These are phyloP conservation scores for Petrocephalus zakoni DNA, from an alignment of 2,113 vertebrate genomes.

Conservation along the genomic window DNA sequence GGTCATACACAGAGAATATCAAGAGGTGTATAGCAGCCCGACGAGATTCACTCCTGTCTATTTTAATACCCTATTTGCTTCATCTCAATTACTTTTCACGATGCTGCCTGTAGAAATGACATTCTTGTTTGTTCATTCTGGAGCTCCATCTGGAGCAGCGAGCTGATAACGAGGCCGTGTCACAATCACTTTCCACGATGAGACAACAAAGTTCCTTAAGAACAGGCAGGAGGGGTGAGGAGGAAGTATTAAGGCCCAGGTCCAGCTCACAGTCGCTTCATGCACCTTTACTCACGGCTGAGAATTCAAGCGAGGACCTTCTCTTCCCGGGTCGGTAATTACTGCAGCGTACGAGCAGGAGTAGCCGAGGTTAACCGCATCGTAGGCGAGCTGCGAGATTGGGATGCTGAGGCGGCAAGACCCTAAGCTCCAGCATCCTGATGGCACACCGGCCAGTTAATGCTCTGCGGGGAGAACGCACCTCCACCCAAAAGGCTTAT, in stretches of 20 bases:
- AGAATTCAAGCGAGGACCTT: not conserved
- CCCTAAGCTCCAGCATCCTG: not conserved
- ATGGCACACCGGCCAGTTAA: not conserved
- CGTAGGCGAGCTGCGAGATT: not conserved
- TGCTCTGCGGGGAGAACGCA: not conserved
- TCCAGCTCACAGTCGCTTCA: not conserved
- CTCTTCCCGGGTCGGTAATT: not conserved
- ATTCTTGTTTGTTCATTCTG: not conserved
- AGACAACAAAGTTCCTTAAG: not conserved
- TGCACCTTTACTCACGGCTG: not conserved
- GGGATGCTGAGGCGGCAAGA: not conserved
- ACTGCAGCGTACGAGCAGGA: not conserved
- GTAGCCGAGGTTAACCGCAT: not conserved
- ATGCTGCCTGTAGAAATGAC: not conserved
- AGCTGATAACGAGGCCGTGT: not conserved
- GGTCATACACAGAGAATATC: not conserved
- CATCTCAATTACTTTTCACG: constrained; percentile 1
- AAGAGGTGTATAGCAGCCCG: not conserved
- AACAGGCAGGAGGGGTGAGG: not conserved
- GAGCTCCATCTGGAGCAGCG: not conserved
- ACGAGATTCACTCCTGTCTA: not conserved
- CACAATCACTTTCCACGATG: not conserved
- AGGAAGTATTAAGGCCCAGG: not conserved
- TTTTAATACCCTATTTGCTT: not conserved
- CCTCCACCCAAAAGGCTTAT: not conserved